Evolutionary conservation across 2,113 vertebrate genomes (phyloP).

Genomic region (Oostethus manadensis): DNA sequence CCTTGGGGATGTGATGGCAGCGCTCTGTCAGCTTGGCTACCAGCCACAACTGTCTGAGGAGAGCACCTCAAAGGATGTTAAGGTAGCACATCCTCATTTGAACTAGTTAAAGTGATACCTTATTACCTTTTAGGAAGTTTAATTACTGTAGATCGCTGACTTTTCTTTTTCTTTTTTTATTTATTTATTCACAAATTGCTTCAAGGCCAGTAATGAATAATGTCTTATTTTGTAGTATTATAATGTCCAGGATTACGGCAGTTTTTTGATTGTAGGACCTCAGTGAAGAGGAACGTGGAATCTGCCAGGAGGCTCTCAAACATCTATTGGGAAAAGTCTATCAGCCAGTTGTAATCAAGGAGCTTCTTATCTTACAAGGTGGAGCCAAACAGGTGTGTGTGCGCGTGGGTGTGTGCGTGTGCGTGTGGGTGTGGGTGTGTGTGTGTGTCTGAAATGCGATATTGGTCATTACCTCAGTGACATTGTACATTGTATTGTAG

Average conservation of each 20-base stretch:
- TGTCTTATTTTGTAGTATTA: neutral
- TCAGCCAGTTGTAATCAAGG: slow-evolving; percentile 84
- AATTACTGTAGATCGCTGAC: too few relatives aligned
- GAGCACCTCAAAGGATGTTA: slow-evolving; percentile 18
- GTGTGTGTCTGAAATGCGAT: neutral
- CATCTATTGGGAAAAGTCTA: slow-evolving; percentile 80
- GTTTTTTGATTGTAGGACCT: slow-evolving; percentile 62
- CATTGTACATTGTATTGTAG: neutral
- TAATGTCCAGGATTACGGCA: neutral
- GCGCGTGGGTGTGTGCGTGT: too few relatives aligned
- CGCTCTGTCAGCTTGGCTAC: slow-evolving; percentile 82
- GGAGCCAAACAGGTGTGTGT: slow-evolving; percentile 78
- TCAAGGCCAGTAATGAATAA: neutral
- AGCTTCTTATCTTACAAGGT: slow-evolving; percentile 88
- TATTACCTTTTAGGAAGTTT: neutral
- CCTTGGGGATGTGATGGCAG: slow-evolving; percentile 82
- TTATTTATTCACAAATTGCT: too few relatives aligned
- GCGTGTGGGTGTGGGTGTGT: too few relatives aligned
- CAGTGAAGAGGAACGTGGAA: slow-evolving; percentile 67
- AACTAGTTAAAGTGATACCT: neutral
- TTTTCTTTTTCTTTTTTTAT: too few relatives aligned
- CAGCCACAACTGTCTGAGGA: slow-evolving; percentile 61
- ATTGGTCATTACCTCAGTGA: neutral
- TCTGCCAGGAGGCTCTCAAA: slow-evolving; percentile 70
- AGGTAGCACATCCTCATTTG: slow-evolving; percentile 37